Base-by-base conservation (phyloP, 92 coral and sea anemone genomes). In the Anthopleura xanthogrammica region DNA sequence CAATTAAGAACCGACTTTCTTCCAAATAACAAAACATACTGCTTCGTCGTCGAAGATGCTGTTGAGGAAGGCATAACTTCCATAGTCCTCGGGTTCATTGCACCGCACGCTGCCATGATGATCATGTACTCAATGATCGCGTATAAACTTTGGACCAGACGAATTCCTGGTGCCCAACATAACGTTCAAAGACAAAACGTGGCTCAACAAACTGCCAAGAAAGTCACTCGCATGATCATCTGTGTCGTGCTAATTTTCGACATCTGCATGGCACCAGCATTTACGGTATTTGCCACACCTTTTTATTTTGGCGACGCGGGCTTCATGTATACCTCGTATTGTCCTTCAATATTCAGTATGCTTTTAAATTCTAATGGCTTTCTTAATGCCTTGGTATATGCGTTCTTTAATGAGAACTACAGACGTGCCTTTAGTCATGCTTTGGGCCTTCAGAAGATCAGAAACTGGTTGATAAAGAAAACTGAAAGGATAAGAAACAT, bases 161-260 rank as follows among this genome's bases (percentile, higher is more conserved):
- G 76, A 43, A 50, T 87, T 23, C 90, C 90, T 52, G 90, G 90
- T 11, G 83, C 82, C 48, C 80, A 77, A 7, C 40, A 6, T n/a
- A 64, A 70, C 22, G 77, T 5, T 16, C 77, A 71, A 19, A 20
- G 58, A 52, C 12, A 3, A 48, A 82, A 55, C 76, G 83, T 71
- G 5, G 84, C 77, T 43, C 77, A 50, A 46, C 60, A n/a, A 17
- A 43, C 58, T 52, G 86, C 86, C 4, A 78, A 81, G 50, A 82
- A 77, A 83, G 66, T 87, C 80, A 87, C 86, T 7, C n/a, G 77
- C 8, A 87, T 82, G 86, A 82, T 87, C 46, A 22, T 82, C 50
- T 40, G 86, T 16, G 72, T 87, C 40, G 23, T 83, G 0, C 48
- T 77, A 10, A 78, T 79, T 1, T 87, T 87, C 16, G 85, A 82